Evolutionary conservation across 2,888 invertebrate genomes (phyloP), one percentile per base, ranked within the genome.

Genomic region (Fragum whitleyi): DNA sequence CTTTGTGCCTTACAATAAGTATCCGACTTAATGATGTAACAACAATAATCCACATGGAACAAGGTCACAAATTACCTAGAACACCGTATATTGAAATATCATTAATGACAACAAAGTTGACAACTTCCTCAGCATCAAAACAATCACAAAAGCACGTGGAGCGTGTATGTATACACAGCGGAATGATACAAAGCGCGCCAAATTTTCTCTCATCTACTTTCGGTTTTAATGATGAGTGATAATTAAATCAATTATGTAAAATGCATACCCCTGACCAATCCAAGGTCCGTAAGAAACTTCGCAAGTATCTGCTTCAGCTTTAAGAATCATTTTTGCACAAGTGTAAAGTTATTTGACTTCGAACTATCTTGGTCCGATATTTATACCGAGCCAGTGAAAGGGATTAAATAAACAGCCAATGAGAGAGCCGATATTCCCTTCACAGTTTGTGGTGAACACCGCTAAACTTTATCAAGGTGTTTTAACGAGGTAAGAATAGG

Each of bases 231-330:
- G n/a, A n/a, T n/a, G n/a, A n/a, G n/a, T n/a, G n/a, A n/a, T 19
- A 47, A 47, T 47, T 3, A 47, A 19, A 5, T 47, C 16, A n/a
- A 47, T 9, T 9, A 47, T 19, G n/a, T 3, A n/a, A 42, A 42
- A 39, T 51, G 79, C 85, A 57, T 82, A 85, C 85, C 85, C 85
- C 32, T 85, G 85, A 9, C 85, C 85, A 36, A 85, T 73, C 85
- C 85, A 85, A 55, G 81, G 85, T 67, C 76, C 79, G 28, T 51
- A 55, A 29, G 79, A 55, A 16, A 53, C 61, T 39, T 42, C 75
- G 82, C 77, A 79, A 62, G 77, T 79, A 75, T 85, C 85, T 26
- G 85, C 79, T 78, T 85, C 85, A 28, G 75, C 77, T 77, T 85
- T 85, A 62, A 85, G 71, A 51, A 85, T 81, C 85, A 85, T 85